Conservation (phyloP, 1,140 invertebrate species). For the Drosophila persimilis region DNA sequence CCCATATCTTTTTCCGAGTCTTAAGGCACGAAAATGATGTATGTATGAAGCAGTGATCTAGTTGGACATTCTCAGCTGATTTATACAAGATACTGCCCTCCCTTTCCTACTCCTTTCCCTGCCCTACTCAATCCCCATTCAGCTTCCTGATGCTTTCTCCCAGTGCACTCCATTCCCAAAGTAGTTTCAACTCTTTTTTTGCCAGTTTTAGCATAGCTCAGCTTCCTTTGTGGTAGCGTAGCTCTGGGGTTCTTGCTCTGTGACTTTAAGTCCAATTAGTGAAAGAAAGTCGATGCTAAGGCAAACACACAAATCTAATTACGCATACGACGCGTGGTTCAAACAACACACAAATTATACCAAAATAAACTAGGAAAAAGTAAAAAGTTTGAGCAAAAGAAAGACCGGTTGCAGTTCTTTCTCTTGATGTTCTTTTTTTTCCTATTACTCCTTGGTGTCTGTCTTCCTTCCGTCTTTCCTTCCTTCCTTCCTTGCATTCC, state of each 20-base stretch:
- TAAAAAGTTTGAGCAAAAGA: conserved; percentile 10
- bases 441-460: conserved; percentile 6
- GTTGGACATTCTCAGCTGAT: too few species aligned
- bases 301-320: conserved; percentile 67
- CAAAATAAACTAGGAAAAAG: not conserved
- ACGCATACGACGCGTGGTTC: conserved; percentile 63
- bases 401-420: conserved; percentile 43
- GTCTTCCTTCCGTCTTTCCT: too few species aligned
- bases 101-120: too few species aligned
- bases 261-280: conserved; percentile 63
- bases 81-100: too few species aligned
- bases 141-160: not conserved
- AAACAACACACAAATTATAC: conserved; percentile 20
- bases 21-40: too few species aligned
- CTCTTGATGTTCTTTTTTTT: conserved; percentile 5
- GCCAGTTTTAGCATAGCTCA: not conserved
- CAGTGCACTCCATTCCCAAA: not conserved
- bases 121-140: too few species aligned
- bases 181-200: not conserved
- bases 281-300: conserved; percentile 9
- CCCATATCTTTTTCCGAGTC: too few species aligned
- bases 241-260: conserved; percentile 9
- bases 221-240: conserved; percentile 6
- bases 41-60: too few species aligned
- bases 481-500: not conserved